Conservation (phyloP, 2,888 invertebrate species). For the Caenorhabditis sulstoni region DNA sequence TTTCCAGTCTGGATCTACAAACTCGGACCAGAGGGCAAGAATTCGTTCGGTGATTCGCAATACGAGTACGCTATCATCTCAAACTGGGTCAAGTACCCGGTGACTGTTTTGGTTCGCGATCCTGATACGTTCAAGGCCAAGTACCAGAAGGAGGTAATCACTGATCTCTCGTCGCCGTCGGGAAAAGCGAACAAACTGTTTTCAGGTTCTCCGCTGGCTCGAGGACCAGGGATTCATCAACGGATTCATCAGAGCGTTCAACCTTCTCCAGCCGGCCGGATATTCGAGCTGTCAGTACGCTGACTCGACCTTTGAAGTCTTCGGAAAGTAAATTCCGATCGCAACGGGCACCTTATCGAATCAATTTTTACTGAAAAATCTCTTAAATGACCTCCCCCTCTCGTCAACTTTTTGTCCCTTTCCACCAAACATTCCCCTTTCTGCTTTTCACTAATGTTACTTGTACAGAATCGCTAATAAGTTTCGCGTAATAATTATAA, state of each 20-base stretch:
- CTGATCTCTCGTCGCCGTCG: not conserved
- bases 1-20: slow-evolving; percentile 81
- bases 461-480: slow-evolving; percentile 57
- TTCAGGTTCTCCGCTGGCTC: slow-evolving; percentile 72
- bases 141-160: slow-evolving; percentile 72
- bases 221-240: slow-evolving; percentile 80
- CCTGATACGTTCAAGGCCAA: slow-evolving; percentile 80
- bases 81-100: slow-evolving; percentile 81
- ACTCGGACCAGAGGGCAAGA: slow-evolving; percentile 80
- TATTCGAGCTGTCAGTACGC: slow-evolving; percentile 80
- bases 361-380: slow-evolving; percentile 49
- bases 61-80: slow-evolving; percentile 81
- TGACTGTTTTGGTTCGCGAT: slow-evolving; percentile 80
- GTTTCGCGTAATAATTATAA: slow-evolving; percentile 40
- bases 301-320: slow-evolving; percentile 80
- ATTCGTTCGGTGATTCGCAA: slow-evolving; percentile 81
- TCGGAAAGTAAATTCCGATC: slow-evolving; percentile 72
- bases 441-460: slow-evolving; percentile 26
- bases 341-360: slow-evolving; percentile 32
- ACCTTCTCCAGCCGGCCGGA: slow-evolving; percentile 79
- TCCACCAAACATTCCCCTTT: slow-evolving; percentile 43
- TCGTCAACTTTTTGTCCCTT: slow-evolving; percentile 22
- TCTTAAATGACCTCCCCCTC: slow-evolving; percentile 57
- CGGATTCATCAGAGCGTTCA: slow-evolving; percentile 81
- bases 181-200: not conserved